A percentile compares a stretch with the other conserved stretches of the same genome.
phyloP scores from a whole-genome alignment of 2,113 vertebrate genomes.

The Xiphophorus couchianus region DNA sequence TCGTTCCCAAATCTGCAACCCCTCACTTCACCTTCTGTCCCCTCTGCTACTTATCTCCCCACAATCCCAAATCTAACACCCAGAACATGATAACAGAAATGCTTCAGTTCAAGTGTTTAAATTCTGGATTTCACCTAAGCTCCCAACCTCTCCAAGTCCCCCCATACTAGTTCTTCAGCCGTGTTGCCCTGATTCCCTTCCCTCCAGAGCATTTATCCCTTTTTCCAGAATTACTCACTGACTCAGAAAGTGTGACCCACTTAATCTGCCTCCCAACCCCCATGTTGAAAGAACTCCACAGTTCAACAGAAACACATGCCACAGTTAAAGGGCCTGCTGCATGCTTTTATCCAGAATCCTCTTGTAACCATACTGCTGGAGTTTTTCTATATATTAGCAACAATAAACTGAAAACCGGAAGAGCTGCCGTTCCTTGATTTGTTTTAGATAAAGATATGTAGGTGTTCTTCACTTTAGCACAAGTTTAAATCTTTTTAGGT shows the following conservation, averaged over 20 bases:
- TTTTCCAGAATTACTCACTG: conserved; percentile 51
- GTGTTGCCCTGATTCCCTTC: conserved; percentile 4
- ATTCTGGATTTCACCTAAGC: too few relatives aligned
- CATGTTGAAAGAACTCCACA: conserved; percentile 44
- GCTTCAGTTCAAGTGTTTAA: too few relatives aligned
- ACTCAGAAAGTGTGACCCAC: conserved; percentile 70
- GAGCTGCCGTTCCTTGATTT: conserved; percentile 7
- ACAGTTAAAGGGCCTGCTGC: not conserved
- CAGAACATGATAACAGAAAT: not conserved
- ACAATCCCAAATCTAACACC: conserved; percentile 23
- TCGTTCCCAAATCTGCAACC: conserved; percentile 43
- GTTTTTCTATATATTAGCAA: not conserved
- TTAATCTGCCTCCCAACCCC: conserved; percentile 55
- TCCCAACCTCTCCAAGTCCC: conserved; percentile 4
- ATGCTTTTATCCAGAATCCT: conserved; percentile 26
- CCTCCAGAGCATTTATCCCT: conserved; percentile 45
- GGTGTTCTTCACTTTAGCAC: conserved; percentile 20
- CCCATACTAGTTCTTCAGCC: conserved; percentile 18
- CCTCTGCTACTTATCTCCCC: conserved; percentile 22
- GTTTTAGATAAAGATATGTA: conserved; percentile 1
- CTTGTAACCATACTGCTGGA: not conserved
- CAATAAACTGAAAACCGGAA: not conserved
- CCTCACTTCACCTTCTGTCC: conserved; percentile 38
- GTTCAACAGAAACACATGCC: conserved; percentile 16
- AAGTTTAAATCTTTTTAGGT: not conserved